Conservation (phyloP, 2,113 vertebrate species). For the Scalopus aquaticus region DNA sequence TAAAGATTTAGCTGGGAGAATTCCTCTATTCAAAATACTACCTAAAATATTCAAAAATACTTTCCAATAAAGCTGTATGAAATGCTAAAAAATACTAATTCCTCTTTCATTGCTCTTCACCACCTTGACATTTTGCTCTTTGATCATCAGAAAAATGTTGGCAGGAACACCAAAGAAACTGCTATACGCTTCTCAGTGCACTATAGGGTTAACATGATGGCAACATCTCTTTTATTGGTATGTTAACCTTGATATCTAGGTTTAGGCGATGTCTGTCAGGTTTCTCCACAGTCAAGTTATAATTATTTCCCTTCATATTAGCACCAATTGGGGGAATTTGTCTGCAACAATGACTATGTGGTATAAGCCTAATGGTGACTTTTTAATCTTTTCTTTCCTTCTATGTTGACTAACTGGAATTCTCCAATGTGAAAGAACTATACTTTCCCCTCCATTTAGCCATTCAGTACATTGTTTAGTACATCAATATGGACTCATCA, state of each 20-base stretch:
- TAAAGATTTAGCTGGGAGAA: neutral
- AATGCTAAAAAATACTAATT: neutral
- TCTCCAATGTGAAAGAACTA: neutral
- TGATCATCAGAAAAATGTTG: neutral
- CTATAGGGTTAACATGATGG: rapidly evolving
- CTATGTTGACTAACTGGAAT: neutral
- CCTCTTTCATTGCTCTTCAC: neutral
- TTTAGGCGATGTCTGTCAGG: neutral
- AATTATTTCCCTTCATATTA: neutral
- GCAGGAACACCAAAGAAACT: neutral
- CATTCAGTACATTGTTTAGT: neutral
- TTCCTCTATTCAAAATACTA: neutral
- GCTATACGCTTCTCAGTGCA: neutral
- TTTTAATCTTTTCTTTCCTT: neutral
- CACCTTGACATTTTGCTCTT: neutral
- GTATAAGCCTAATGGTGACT: neutral
- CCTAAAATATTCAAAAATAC: neutral
- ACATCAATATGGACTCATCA: neutral
- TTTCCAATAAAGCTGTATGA: neutral
- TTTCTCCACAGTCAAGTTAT: neutral
- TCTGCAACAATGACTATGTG: neutral
- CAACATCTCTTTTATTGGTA: neutral
- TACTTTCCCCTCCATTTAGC: neutral
- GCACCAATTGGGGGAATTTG: neutral
- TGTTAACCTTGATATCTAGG: neutral